Evolutionary conservation across 2,113 vertebrate genomes (phyloP).

Genomic region (Seriola rivoliana): DNA sequence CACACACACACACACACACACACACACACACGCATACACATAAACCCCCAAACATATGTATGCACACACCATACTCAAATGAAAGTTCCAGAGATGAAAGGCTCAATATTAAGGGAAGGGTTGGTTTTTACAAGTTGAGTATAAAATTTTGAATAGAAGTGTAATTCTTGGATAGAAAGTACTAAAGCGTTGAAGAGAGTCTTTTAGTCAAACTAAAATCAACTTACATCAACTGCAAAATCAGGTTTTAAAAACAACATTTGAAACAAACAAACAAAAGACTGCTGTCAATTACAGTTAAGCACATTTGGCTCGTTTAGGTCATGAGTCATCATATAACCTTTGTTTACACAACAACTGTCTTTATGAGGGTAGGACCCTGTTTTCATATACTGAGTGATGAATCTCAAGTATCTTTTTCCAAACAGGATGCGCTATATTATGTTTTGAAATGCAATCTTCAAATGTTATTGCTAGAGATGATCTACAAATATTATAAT

Average conservation of each 20-base stretch:
- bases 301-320: neutral
- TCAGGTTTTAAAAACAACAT: neutral
- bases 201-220: too few species aligned
- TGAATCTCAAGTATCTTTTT: neutral
- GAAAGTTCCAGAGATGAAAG: neutral
- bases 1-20: neutral
- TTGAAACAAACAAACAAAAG: neutral
- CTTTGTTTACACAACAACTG: constrained; percentile 36
- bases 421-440: neutral
- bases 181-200: too few species aligned
- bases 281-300: neutral
- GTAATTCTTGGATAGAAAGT: neutral
- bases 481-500: neutral
- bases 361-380: constrained; percentile 16
- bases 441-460: neutral
- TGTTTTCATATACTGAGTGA: constrained; percentile 4
- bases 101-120: neutral
- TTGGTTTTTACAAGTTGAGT: neutral
- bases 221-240: too few species aligned
- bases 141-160: neutral
- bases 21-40: too few species aligned
- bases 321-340: constrained; percentile 33
- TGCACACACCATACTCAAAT: neutral
- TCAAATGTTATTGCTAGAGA: neutral
- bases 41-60: neutral